Percentiles rank a stretch among this genome's conserved stretches.
These are phyloP conservation scores for Cavia porcellus DNA, from an alignment of 2,113 vertebrate species.

Conservation along the genomic window DNA sequence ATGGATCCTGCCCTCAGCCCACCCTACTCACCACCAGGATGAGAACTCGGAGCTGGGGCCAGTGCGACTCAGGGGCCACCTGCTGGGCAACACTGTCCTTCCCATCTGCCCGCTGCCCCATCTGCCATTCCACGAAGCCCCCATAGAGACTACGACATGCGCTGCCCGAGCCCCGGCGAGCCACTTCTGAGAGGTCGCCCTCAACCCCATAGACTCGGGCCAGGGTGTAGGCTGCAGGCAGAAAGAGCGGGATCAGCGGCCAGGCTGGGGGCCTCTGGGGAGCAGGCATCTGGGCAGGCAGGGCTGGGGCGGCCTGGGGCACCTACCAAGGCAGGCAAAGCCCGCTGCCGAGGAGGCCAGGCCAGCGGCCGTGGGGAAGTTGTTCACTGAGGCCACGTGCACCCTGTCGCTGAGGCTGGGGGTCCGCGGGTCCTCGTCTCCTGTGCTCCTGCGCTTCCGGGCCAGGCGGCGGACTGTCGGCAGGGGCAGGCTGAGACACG, in stretches of 20 bases:
- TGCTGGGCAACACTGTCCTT: slow-evolving; percentile 95
- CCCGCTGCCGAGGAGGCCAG: slow-evolving; percentile 97
- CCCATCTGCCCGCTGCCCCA: slow-evolving; percentile 92
- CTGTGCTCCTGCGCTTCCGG: slow-evolving; percentile 88
- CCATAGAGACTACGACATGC: slow-evolving; percentile 96
- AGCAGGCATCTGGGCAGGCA: background rate
- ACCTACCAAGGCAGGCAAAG: slow-evolving; percentile 96
- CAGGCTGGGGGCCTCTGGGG: background rate
- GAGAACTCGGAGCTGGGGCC: slow-evolving; percentile 95
- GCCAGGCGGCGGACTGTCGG: slow-evolving; percentile 93
- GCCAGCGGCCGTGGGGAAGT: slow-evolving; percentile 97
- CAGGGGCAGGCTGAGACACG: background rate
- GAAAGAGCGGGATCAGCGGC: rapidly evolving
- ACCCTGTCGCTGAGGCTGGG: slow-evolving; percentile 90
- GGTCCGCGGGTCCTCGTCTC: slow-evolving; percentile 49
- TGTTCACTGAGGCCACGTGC: slow-evolving; percentile 95
- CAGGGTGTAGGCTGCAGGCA: slow-evolving; percentile 90
- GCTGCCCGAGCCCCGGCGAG: slow-evolving; percentile 96
- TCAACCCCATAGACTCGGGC: slow-evolving; percentile 92
- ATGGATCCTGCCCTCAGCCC: no score
- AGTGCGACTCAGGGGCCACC: slow-evolving; percentile 93
- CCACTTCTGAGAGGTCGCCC: slow-evolving; percentile 93
- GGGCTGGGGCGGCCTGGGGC: rapidly evolving
- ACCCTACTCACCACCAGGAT: slow-evolving; percentile 93
- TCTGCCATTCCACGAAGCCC: slow-evolving; percentile 96